A percentile compares a stretch with the other conserved stretches of the same genome.
Evolutionary conservation across 1,140 invertebrate genomes (phyloP).

Genomic region (Scylla paramamosain): DNA sequence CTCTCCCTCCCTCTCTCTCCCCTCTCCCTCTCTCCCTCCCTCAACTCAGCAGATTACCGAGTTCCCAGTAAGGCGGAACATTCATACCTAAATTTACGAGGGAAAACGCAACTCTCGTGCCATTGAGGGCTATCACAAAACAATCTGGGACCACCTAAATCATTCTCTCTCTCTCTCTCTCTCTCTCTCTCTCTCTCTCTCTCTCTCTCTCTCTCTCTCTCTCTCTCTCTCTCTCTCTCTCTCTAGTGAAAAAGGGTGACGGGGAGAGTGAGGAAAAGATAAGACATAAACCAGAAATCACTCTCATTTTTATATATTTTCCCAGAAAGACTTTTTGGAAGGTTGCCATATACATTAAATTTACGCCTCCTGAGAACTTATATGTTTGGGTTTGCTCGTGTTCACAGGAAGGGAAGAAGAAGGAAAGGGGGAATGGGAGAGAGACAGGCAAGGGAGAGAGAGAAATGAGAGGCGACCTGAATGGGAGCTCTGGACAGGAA

Average conservation of each 20-base stretch:
- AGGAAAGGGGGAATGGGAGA: neutral
- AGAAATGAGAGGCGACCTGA: no score
- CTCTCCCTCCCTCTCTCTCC: neutral
- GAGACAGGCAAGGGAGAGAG: neutral
- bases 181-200: no score
- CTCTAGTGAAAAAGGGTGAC: neutral
- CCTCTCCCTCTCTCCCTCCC: neutral
- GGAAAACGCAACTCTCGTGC: neutral
- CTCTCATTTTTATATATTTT: neutral
- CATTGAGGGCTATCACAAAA: conserved; percentile 14
- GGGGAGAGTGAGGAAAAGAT: neutral
- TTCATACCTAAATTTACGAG: neutral
- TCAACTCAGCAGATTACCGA: conserved; percentile 9
- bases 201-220: no score
- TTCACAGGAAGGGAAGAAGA: neutral
- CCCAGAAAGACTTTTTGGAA: neutral
- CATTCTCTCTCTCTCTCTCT: conserved; percentile 15
- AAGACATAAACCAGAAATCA: neutral
- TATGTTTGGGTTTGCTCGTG: neutral
- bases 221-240: no score
- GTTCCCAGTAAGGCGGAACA: neutral
- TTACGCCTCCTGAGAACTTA: neutral
- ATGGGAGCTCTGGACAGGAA: no score
- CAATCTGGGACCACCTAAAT: neutral
- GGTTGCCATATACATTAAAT: neutral